Base-by-base conservation (phyloP, 2,888 invertebrate species). In the Kryphioiulus occultus region DNA sequence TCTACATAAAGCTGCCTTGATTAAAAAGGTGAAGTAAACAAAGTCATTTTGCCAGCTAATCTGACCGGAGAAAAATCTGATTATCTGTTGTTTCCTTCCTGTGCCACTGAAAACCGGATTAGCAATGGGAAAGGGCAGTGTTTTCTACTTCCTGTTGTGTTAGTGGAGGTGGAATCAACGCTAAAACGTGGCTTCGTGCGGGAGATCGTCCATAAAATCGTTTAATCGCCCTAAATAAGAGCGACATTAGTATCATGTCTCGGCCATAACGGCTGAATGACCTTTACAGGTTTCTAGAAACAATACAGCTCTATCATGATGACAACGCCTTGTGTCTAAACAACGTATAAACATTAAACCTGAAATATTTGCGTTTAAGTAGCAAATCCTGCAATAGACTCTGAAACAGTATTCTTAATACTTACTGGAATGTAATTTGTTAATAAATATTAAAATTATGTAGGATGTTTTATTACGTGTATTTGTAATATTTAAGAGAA, bases 141-240 rank as follows among this genome's bases (percentile, higher is more conserved):
- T 78, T 68, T 78, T 2, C 30, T 0, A 30, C 26, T 78, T 78
- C 30, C 78, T 30, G 22, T 17, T 53, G 53, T n/a, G 35, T 59
- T 22, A 47, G 10, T 47, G 47, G 10, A 3, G 17, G 22, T 22
- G 22, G 22, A 59, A 22, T 22, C 9, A 59, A 53, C 19, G 53
- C 59, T 19, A 22, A 10, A 22, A 59, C 59, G 22, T 59, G 1
- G 22, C 59, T n/a, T 10, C 59, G 22, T 59, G 59, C 22, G 1
- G 9, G 59, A 59, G 22, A 26, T 17, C 78, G 78, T 30, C 26
- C 78, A 30, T 78, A 78, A 78, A 78, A 78, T 78, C 78, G 30
- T 78, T 78, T 78, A 78, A 78, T 78, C 15, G 78, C 78, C 78
- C 30, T 17, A 78, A 78, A 78, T 78, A 78, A 78, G 78, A 78